A percentile compares a stretch with the other conserved stretches of the same genome.
These are phyloP conservation scores for Grapholita molesta DNA, from an alignment of 1,140 invertebrate species.

Conservation along the genomic window DNA sequence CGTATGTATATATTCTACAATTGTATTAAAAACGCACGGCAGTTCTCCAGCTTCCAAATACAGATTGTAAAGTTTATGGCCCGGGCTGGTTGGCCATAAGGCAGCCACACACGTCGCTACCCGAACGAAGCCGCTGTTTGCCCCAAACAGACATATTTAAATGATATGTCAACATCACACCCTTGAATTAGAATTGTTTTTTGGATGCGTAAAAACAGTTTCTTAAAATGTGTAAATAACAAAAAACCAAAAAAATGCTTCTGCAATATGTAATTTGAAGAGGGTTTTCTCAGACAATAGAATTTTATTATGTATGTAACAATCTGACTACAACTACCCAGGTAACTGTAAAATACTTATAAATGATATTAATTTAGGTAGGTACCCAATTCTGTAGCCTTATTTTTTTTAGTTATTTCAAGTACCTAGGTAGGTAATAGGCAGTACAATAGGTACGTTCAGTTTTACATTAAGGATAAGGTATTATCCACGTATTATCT, in stretches of 20 bases:
- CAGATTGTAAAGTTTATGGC: background rate
- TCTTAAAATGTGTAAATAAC: background rate
- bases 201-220: background rate
- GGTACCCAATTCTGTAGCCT: too few relatives aligned
- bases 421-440: too few relatives aligned
- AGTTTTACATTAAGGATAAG: too few relatives aligned
- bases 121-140: background rate
- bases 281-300: too few relatives aligned
- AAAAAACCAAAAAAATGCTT: background rate
- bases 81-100: background rate
- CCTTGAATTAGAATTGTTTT: background rate
- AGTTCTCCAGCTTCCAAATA: background rate
- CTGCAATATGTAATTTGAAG: too few relatives aligned
- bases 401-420: too few relatives aligned
- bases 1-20: background rate
- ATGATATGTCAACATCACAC: conserved; percentile 10
- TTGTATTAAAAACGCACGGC: background rate
- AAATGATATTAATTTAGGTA: too few relatives aligned
- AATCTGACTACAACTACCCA: too few relatives aligned
- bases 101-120: conserved; percentile 4
- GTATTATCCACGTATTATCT: too few relatives aligned
- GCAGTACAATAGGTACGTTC: too few relatives aligned
- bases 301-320: too few relatives aligned
- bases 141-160: conserved; percentile 7
- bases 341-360: too few relatives aligned